phyloP scores from a whole-genome alignment of 2,888 invertebrate genomes.

The Bruchidius siliquastri region DNA sequence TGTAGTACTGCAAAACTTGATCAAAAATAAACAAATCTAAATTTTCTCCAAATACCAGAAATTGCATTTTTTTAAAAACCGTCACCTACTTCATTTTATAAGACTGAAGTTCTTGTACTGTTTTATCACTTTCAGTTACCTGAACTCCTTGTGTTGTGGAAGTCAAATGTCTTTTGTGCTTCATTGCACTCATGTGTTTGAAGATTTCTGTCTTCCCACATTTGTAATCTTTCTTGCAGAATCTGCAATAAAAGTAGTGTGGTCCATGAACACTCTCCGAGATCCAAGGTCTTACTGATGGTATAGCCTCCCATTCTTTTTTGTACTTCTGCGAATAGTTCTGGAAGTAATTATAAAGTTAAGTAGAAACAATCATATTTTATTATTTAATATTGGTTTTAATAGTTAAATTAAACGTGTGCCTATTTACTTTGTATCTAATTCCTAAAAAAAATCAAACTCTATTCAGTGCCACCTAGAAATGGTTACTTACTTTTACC shows the following conservation, averaged over 20 bases:
- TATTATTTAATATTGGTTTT: no score
- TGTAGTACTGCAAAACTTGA: not conserved
- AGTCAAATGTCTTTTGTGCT: constrained; percentile 35
- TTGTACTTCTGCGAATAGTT: constrained; percentile 40
- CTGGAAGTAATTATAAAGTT: constrained; percentile 9
- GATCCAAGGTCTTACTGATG: constrained; percentile 42
- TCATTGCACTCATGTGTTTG: constrained; percentile 42
- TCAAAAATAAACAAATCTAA: not conserved
- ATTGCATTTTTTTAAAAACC: not conserved
- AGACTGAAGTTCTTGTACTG: no score
- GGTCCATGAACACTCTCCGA: constrained; percentile 41
- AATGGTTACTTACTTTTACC: constrained; percentile 10
- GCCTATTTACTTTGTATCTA: no score
- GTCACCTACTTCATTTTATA: no score
- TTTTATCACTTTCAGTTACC: constrained; percentile 19
- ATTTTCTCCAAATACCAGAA: not conserved
- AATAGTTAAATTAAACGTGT: no score
- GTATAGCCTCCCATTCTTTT: constrained; percentile 43
- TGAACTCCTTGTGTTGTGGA: constrained; percentile 26
- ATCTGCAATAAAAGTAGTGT: constrained; percentile 43
- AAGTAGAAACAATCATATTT: no score
- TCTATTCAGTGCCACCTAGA: not conserved
- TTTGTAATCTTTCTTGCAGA: constrained; percentile 43
- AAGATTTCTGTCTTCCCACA: constrained; percentile 42
- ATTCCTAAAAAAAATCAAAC: no score